Base-by-base conservation (phyloP, 1,140 invertebrate genomes). In the Phymorhynchus buccinoides region DNA sequence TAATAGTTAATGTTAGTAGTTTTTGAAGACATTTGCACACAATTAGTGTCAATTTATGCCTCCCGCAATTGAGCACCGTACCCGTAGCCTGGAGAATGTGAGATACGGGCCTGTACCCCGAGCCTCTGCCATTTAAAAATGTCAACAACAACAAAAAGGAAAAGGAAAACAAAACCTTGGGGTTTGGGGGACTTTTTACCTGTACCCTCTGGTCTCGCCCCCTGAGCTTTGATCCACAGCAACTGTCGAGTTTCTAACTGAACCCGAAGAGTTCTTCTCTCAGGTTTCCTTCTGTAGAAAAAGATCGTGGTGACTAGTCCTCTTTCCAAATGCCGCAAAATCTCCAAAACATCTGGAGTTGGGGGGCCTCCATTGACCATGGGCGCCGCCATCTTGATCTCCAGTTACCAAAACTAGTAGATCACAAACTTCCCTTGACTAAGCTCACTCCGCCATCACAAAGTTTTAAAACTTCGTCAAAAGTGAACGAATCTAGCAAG, bases 231-330 rank as follows among this genome's bases (percentile, higher is more conserved):
- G 32, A 90, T 89, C 96, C 96, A 96, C 41, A 96, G 94, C 82
- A 97, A 95, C 94, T 99, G 97, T 90, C 97, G 95, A 0, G 97
- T 98, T 94, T 99, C 97, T 73, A 97, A 94, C 86, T 97, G 95
- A 37, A 99, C 95, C 89, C 96, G 95, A 27, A 99, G 94, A 22
- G 95, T 96, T 88, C 96, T 96, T 84, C 95, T 96, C 90, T 99
- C 98, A 0, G 97, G 96, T 86, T 96, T 95, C 91, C 96, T 97
- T 85, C 96, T 95, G 83, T 96, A 95, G 90, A 96, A 98, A 90
- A 97, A 97, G 92, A 97, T 97, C 0, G 96, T 96, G 9, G 98
- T 95, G n/a, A 96, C 94, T 39, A 96, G 96, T 0, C 97, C 97
- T 32, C 96, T 94, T 94, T 98, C 97, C 37, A 98, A 94, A 89